A percentile compares a stretch with the other conserved stretches of the same genome.
Conservation (phyloP, 30 jellyfish, hydroid and myxozoan genomes). For the Turritopsis dohrnii region DNA sequence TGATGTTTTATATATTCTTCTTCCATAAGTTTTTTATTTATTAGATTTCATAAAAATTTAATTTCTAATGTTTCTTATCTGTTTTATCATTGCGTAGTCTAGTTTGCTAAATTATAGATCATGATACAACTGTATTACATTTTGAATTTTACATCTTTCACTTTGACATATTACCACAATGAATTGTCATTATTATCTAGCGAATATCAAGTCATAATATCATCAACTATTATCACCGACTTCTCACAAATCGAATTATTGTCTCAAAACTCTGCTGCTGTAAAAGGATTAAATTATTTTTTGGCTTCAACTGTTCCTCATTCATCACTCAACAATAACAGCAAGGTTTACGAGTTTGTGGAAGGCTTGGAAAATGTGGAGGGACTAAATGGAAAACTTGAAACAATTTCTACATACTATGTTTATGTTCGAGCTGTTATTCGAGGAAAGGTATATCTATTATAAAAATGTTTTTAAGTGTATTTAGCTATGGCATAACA, state of each 20-base stretch:
- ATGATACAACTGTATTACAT: too few relatives aligned
- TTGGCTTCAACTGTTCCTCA: neutral
- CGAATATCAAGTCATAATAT: neutral
- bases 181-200: neutral
- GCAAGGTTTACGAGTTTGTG: neutral
- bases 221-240: neutral
- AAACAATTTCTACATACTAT: neutral
- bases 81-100: too few relatives aligned
- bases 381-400: conserved; percentile 4
- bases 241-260: neutral
- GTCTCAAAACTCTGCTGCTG: neutral
- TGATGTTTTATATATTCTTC: too few relatives aligned
- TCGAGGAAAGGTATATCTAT: neutral
- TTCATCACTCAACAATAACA: neutral
- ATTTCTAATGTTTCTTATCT: too few relatives aligned
- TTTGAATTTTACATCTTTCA: too few relatives aligned
- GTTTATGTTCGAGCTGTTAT: conserved; percentile 28
- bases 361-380: conserved; percentile 17
- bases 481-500: neutral
- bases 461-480: neutral
- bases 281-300: neutral
- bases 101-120: too few relatives aligned
- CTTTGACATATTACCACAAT: too few relatives aligned
- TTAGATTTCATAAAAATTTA: too few relatives aligned
- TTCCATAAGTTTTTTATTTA: too few relatives aligned